A percentile compares a stretch with the other conserved stretches of the same genome.
Evolutionary conservation across 1,140 invertebrate genomes (phyloP).

Genomic region (Halesus radiatus): DNA sequence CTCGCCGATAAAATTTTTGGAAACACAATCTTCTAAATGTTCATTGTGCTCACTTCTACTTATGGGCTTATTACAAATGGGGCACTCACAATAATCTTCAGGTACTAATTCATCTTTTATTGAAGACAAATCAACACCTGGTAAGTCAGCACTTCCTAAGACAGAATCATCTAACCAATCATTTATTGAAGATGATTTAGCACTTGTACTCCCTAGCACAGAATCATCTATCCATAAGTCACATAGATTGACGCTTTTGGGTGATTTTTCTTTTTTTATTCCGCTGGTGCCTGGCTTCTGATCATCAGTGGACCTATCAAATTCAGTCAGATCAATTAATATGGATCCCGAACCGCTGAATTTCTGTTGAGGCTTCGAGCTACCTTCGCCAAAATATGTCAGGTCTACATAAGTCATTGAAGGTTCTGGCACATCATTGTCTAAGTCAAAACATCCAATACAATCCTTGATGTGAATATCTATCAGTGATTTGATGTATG

Average conservation of each 20-base stretch:
- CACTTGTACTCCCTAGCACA: background rate
- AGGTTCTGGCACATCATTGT: slow-evolving; percentile 61
- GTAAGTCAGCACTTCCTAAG: too few relatives aligned
- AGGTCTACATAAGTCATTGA: slow-evolving; percentile 45
- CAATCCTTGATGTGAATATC: slow-evolving; percentile 73
- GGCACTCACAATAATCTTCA: slow-evolving; percentile 66
- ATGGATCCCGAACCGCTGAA: background rate
- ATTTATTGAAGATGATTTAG: slow-evolving; percentile 38
- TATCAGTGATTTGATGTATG: slow-evolving; percentile 63
- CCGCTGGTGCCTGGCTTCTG: background rate
- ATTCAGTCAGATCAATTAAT: slow-evolving; percentile 30
- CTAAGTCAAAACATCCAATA: slow-evolving; percentile 64
- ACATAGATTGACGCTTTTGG: background rate
- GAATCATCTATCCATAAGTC: slow-evolving; percentile 11
- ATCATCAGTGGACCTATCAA: background rate
- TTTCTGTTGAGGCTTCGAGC: slow-evolving; percentile 17
- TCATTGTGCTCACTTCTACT: slow-evolving; percentile 67
- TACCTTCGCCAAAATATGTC: slow-evolving; percentile 43
- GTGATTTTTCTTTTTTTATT: background rate
- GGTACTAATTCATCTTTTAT: background rate
- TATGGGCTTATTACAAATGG: slow-evolving; percentile 74
- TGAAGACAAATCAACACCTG: too few relatives aligned
- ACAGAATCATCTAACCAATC: too few relatives aligned
- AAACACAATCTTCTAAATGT: slow-evolving; percentile 76
- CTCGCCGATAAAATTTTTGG: slow-evolving; percentile 57